Conservation (phyloP, 1,140 invertebrate species). For the Drosophila bifasciata region DNA sequence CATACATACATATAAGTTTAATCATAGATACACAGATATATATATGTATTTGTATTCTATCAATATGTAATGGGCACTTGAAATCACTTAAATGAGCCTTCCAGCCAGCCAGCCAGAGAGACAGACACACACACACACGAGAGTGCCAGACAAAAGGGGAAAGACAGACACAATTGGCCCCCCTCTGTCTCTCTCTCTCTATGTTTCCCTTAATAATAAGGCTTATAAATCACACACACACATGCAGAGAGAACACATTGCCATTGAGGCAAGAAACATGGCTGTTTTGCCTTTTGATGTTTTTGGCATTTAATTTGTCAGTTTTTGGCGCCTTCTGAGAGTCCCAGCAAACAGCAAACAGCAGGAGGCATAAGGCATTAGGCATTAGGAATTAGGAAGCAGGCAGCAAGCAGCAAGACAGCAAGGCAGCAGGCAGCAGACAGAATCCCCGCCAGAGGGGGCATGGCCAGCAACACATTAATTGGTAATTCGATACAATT, state of each 20-base stretch:
- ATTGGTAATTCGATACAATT: conserved; percentile 61
- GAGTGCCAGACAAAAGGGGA: background rate
- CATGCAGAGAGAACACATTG: conserved; percentile 9
- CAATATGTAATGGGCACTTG: conserved; percentile 49
- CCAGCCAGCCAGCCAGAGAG: no score
- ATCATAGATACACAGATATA: conserved; percentile 14
- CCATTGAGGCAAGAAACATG: background rate
- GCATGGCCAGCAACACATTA: conserved; percentile 21
- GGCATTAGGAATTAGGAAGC: no score
- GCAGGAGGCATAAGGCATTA: no score
- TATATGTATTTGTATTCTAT: conserved; percentile 27
- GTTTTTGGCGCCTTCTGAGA: conserved; percentile 34
- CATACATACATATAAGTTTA: no score
- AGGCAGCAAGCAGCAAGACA: background rate
- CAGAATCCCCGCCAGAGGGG: background rate
- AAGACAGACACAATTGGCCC: background rate
- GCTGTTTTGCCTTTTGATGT: conserved; percentile 44
- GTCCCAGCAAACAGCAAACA: background rate
- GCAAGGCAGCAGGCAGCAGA: no score
- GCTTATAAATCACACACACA: conserved; percentile 34
- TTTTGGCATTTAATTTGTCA: conserved; percentile 58
- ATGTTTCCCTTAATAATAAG: conserved; percentile 40
- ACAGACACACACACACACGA: background rate
- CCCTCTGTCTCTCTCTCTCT: background rate
- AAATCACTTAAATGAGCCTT: conserved; percentile 51